Evolutionary conservation across 30 jellyfish, hydroid and myxozoan species (phyloP), one percentile per base, ranked within the genome.

Genomic region (Turritopsis rubra): DNA sequence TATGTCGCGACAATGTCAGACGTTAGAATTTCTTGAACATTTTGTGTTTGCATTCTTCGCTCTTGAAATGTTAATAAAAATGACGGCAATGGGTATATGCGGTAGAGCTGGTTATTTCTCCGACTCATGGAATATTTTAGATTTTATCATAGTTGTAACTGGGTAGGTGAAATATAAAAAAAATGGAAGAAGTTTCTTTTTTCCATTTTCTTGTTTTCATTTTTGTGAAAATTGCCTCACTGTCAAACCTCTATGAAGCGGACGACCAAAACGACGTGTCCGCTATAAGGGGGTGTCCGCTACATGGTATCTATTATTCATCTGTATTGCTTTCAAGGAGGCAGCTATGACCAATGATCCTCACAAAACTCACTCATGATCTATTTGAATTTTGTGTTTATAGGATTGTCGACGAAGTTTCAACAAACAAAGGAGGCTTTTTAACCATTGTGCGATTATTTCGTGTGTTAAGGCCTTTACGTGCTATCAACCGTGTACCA

Each of bases 401-500:
- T 22, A 31, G 23, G 28, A 91, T 95, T 65, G 88, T 91, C 31
- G 96, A 85, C 21, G 96, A 86, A 20, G 84, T 85, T 66, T 31
- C 77, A 54, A 95, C 96, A 7, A 84, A 85, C 22, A 77, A 79
- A 66, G 97, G 97, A 1, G 96, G 88, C 25, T 91, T 91, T 75
- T 65, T 91, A 24, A 78, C 97, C 16, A 91, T 87, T 18, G 95
- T 87, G 29, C 95, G 97, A 5, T 73, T 91, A 20, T 53, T 91
- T 21, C 54, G 97, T 54, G 96, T 91, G 20, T 71, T 91, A 28
- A 76, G 97, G 52, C 97, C 97, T 16, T 89, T 91, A 20, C 65
- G 97, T 21, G 97, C 97, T 29, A 91, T 91, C 86, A 91, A 91
- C 87, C 83, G 97, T 28, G 97, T 91, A 18, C 97, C 97, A 84